Evolutionary conservation across 2,797 vertebrate species (phyloP).

Genomic region (Coracias cyanogaster): DNA sequence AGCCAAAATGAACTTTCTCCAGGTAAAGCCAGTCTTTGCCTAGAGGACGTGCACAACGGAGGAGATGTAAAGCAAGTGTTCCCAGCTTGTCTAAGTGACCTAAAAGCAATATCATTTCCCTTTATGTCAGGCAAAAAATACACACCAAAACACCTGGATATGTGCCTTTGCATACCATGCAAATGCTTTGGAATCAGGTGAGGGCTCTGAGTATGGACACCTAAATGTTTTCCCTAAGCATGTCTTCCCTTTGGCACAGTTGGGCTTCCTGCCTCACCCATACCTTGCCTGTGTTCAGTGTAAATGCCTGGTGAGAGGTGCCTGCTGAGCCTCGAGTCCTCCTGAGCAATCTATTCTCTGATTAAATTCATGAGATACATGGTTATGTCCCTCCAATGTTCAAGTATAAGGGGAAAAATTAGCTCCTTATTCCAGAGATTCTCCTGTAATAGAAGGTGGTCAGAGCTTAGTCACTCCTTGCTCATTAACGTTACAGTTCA

Average conservation of each 20-base stretch:
- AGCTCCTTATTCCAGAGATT: not conserved
- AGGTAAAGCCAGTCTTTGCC: not conserved
- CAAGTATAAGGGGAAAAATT: not conserved
- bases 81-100: not conserved
- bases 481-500: not conserved
- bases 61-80: not conserved
- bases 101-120: not conserved
- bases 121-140: not conserved
- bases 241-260: not conserved
- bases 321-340: not conserved
- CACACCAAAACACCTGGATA: not conserved
- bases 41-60: not conserved
- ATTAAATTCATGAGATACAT: not conserved
- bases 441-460: not conserved
- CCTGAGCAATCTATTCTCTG: not conserved
- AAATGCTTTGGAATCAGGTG: not conserved
- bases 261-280: fast-evolving
- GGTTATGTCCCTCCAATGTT: not conserved
- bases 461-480: not conserved
- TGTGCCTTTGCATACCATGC: not conserved
- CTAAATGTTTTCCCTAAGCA: not conserved
- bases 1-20: not conserved
- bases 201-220: not conserved
- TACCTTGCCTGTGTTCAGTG: not conserved
- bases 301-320: not conserved